Percentiles rank a stretch among this genome's conserved stretches.
These are phyloP conservation scores for Amphiprion ocellaris DNA, from an alignment of 2,113 vertebrate species.

Conservation along the genomic window DNA sequence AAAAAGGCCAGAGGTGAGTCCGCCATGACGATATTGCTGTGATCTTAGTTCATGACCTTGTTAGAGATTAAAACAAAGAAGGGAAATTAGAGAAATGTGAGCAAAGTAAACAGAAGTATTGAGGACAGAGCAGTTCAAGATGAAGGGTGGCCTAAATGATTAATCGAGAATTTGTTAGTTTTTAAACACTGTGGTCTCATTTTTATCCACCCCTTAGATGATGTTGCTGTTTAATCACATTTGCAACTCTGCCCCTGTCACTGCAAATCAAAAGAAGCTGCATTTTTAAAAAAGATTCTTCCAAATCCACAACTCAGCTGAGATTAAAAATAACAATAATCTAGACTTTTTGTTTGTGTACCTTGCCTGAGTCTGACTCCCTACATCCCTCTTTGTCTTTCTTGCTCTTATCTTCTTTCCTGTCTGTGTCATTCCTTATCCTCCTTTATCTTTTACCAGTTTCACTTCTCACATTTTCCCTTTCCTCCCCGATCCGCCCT, in stretches of 20 bases:
- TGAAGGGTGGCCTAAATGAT: background rate
- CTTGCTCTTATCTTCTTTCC: slow-evolving; percentile 26
- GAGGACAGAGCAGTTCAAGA: background rate
- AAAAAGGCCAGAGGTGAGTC: too few relatives aligned
- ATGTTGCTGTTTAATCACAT: slow-evolving; percentile 8
- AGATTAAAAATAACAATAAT: slow-evolving; percentile 22
- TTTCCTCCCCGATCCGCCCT: slow-evolving; percentile 9
- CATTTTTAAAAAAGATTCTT: background rate
- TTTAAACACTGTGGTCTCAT: background rate
- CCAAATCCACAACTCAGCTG: background rate
- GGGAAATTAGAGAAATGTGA: too few relatives aligned
- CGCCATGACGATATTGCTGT: too few relatives aligned
- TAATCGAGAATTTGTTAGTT: background rate
- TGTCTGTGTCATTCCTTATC: slow-evolving; percentile 13
- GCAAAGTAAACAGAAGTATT: too few relatives aligned
- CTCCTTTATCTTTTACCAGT: slow-evolving; percentile 17
- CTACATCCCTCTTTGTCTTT: background rate
- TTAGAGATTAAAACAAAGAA: too few relatives aligned
- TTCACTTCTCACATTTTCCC: slow-evolving; percentile 30
- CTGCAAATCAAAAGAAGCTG: slow-evolving; percentile 1
- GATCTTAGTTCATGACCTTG: too few relatives aligned
- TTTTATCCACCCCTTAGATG: background rate
- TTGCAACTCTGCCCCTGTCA: background rate
- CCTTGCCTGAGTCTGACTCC: slow-evolving; percentile 2
- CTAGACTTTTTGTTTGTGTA: background rate